phyloP scores from a whole-genome alignment of 2,888 invertebrate species.

The Hipparchia sbordonii region DNA sequence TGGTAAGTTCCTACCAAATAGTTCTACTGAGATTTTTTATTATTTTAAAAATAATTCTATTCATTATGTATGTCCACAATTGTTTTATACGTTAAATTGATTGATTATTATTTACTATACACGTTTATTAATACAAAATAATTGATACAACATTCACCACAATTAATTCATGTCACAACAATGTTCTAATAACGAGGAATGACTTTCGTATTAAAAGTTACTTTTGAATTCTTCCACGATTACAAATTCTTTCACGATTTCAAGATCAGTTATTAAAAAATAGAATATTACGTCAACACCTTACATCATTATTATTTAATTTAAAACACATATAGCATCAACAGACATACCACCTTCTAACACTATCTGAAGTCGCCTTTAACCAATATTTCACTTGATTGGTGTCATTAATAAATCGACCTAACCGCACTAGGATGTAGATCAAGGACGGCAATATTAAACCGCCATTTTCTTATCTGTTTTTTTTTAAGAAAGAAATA shows the following conservation, averaged over 20 bases:
- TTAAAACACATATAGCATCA: background rate
- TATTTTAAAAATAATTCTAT: no score
- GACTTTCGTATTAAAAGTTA: background rate
- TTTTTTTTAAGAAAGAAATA: no score
- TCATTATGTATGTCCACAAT: background rate
- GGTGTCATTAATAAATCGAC: background rate
- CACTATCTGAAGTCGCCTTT: background rate
- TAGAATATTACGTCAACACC: background rate
- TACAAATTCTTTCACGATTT: background rate
- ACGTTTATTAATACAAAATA: background rate
- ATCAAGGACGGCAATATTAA: no score
- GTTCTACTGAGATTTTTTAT: no score
- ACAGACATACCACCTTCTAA: background rate
- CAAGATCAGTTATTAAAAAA: background rate
- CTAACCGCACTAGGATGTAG: background rate
- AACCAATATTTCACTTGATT: no score
- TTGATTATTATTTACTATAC: background rate
- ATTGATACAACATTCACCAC: background rate
- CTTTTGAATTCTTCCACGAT: background rate
- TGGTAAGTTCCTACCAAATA: no score
- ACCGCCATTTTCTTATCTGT: no score
- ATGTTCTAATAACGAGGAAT: conserved; percentile 2
- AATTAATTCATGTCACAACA: background rate
- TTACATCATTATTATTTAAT: background rate
- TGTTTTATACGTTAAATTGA: background rate